Base-by-base conservation (phyloP, 2,113 vertebrate genomes). In the Columba livia region DNA sequence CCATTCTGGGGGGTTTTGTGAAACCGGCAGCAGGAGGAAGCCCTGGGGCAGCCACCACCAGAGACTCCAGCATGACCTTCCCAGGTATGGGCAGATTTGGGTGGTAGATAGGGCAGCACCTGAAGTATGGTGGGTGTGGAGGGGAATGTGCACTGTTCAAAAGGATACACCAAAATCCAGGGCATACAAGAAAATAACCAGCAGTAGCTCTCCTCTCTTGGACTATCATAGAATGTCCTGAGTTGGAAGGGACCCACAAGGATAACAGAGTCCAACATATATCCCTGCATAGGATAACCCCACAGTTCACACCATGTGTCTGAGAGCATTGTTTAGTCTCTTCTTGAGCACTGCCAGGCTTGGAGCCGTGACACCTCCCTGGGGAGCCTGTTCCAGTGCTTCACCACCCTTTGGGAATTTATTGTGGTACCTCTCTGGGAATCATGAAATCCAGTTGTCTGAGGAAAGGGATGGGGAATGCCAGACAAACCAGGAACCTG, bases 51-150 rank as follows among this genome's bases (percentile, higher is more conserved):
- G 10, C 8, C n/a, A 60, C 28, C 51, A n/a, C 32, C 15, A 25
- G 74, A 56, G n/a, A 60, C 14, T 79, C 66, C 54, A 79, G 4
- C 0, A 0, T 15, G 51, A 80, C 79, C 60, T 74, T 80, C 38
- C 42, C 69, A 60, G 48, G 14, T 34, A 36, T 62, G 40, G 40
- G 42, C 53, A 87, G 66, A 50, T 36, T 0, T 65, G 36, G 25
- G 23, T 36, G 36, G 32, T 53, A 21, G 60, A 16, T 29, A 61
- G 4, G 15, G 28, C 26, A 65, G 18, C 8, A 44, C 15, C 6
- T 53, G 69, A 48, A 70, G 15, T 14, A 18, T 11, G 0, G 0
- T 0, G 5, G 8, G 26, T 50, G 10, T 47, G 53, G 58, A 61
- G 67, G 32, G 16, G 28, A 26, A 25, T 57, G 19, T 25, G 72